These are phyloP conservation scores for Hippoglossus hippoglossus DNA, from an alignment of 2,797 vertebrate genomes.

Conservation along the genomic window DNA sequence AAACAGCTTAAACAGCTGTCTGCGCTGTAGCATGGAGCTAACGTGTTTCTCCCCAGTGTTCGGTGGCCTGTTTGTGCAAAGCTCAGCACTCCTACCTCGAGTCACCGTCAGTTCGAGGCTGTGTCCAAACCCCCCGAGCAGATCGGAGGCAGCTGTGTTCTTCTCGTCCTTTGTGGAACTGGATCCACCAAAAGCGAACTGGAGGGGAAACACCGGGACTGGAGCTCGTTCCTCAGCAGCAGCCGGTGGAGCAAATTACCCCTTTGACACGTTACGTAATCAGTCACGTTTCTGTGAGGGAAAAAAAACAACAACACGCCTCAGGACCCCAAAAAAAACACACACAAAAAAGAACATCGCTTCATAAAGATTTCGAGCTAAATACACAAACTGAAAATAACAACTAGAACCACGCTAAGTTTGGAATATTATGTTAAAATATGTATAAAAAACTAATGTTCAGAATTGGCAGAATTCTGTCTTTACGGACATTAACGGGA, in stretches of 20 bases:
- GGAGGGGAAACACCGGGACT: neutral
- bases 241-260: slow-evolving; percentile 28
- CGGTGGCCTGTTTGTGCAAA: neutral
- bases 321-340: neutral
- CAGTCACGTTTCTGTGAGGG: slow-evolving; percentile 47
- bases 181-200: neutral
- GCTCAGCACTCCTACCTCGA: slow-evolving; percentile 38
- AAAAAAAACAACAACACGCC: slow-evolving; percentile 13
- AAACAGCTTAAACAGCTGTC: neutral
- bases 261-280: slow-evolving; percentile 62
- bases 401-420: accelerated
- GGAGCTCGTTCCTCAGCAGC: slow-evolving; percentile 4
- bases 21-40: neutral
- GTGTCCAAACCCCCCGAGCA: slow-evolving; percentile 1
- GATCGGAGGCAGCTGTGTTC: neutral
- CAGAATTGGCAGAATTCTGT: too few relatives aligned
- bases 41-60: neutral
- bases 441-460: too few relatives aligned
- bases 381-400: neutral
- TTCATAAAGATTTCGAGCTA: neutral
- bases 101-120: slow-evolving; percentile 18
- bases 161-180: neutral
- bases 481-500: neutral
- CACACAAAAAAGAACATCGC: neutral
- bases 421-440: too few relatives aligned